Conservation (phyloP, 1,140 invertebrate species). For the Steinernema feltiae region DNA sequence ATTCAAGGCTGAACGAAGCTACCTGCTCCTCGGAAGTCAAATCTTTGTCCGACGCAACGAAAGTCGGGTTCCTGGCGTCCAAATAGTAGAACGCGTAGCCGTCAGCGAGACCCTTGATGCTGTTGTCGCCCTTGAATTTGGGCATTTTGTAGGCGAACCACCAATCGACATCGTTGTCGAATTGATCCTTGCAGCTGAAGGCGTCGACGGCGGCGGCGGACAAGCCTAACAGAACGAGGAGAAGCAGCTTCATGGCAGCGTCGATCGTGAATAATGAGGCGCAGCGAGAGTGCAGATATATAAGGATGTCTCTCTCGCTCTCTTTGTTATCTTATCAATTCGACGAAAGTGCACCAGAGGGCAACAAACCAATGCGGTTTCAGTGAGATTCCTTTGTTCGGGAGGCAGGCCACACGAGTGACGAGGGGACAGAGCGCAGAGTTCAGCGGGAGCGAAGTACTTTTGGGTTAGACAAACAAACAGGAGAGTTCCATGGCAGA, state of each 20-base stretch:
- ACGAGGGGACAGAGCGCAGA: too few species aligned
- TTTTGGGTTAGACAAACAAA: too few species aligned
- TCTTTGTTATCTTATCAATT: too few species aligned
- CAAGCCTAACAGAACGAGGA: conserved; percentile 5
- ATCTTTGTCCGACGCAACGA: conserved; percentile 28
- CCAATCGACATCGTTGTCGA: conserved; percentile 39
- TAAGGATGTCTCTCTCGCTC: too few species aligned
- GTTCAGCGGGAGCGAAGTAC: too few species aligned
- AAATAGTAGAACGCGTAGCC: conserved; percentile 43
- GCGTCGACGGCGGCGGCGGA: conserved; percentile 14
- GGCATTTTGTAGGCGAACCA: conserved; percentile 41
- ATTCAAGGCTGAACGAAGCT: not conserved
- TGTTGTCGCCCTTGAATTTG: conserved; percentile 17
- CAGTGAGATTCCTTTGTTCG: too few species aligned
- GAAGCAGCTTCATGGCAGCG: not conserved
- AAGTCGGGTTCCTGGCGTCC: conserved; percentile 33
- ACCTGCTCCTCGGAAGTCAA: conserved; percentile 31
- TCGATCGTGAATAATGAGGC: too few species aligned
- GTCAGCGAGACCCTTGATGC: conserved; percentile 24
- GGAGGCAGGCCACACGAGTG: too few species aligned
- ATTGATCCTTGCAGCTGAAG: conserved; percentile 41
- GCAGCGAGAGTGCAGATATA: too few species aligned
- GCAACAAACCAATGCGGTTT: too few species aligned
- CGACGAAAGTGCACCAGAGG: too few species aligned
- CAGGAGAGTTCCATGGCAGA: too few species aligned